These are phyloP conservation scores for Pseudomyrmex gracilis DNA, from an alignment of 1,140 invertebrate species.

Conservation along the genomic window DNA sequence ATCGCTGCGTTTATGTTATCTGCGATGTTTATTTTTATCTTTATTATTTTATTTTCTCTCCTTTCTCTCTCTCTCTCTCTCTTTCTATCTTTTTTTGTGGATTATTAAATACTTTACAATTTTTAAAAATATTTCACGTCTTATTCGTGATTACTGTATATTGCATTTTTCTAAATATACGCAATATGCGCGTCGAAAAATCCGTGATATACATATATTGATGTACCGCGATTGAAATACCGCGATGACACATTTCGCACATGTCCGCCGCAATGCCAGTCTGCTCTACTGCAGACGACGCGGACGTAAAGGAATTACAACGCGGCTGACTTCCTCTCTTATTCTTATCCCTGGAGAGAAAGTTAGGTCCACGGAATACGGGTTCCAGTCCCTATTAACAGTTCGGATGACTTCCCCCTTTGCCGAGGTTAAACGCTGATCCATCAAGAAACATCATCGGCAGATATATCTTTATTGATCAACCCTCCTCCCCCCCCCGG, in stretches of 20 bases:
- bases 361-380: slow-evolving; percentile 40
- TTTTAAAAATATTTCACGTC: too few species aligned
- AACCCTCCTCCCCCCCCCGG: neutral
- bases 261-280: slow-evolving; percentile 42
- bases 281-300: slow-evolving; percentile 54
- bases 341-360: slow-evolving; percentile 59
- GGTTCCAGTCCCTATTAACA: slow-evolving; percentile 68
- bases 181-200: neutral
- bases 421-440: slow-evolving; percentile 70
- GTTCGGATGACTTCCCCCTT: slow-evolving; percentile 56
- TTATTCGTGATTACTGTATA: too few species aligned
- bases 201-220: neutral
- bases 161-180: too few species aligned
- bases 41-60: too few species aligned
- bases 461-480: slow-evolving; percentile 70
- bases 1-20: too few species aligned
- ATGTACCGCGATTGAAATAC: neutral
- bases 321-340: slow-evolving; percentile 57
- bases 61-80: too few species aligned
- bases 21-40: too few species aligned
- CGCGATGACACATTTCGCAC: slow-evolving; percentile 29
- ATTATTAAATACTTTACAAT: too few species aligned
- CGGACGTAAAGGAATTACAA: slow-evolving; percentile 51
- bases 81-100: too few species aligned
- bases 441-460: slow-evolving; percentile 78